These are phyloP conservation scores for Charadrius vociferus DNA, from an alignment of 2,113 vertebrate species.

Conservation along the genomic window DNA sequence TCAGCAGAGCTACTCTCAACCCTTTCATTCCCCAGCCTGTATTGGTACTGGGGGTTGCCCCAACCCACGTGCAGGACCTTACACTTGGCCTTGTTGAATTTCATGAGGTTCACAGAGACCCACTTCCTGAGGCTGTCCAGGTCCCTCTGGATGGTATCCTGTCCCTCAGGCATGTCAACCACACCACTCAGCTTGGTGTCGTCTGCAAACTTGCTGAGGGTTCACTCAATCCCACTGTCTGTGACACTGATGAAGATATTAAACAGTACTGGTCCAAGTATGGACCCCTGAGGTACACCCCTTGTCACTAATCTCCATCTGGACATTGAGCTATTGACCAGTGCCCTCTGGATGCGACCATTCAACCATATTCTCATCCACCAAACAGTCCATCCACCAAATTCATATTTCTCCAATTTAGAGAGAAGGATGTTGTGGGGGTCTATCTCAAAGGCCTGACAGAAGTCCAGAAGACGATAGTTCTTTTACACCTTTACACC, in stretches of 20 bases:
- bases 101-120: neutral
- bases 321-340: neutral
- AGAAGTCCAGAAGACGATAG: neutral
- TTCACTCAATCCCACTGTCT: neutral
- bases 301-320: neutral
- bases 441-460: neutral
- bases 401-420: neutral
- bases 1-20: neutral
- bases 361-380: neutral
- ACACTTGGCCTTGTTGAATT: neutral
- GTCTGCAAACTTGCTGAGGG: neutral
- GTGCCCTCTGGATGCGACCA: neutral
- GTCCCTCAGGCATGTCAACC: neutral
- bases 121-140: neutral
- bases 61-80: neutral
- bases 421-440: neutral
- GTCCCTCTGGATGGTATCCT: neutral
- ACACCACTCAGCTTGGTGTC: neutral
- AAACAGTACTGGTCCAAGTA: neutral
- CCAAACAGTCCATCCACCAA: neutral
- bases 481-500: neutral
- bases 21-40: neutral
- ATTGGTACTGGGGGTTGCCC: neutral
- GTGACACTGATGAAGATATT: neutral
- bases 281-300: neutral